Evolutionary conservation across 2,113 vertebrate species (phyloP).

Genomic region (Isichthys henryi): DNA sequence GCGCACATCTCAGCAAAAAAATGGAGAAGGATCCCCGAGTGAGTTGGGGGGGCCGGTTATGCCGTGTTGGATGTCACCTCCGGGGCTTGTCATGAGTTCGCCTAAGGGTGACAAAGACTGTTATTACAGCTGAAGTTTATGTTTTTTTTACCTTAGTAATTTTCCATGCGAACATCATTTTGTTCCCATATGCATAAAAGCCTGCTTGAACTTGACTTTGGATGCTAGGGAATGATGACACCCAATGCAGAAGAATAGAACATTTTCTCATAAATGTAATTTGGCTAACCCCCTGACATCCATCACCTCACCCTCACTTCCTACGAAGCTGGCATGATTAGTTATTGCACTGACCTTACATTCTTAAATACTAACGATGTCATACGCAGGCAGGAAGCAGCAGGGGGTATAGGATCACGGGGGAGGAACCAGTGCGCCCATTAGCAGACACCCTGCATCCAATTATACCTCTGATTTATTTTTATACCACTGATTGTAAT

Average conservation of each 20-base stretch:
- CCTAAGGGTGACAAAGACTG: constrained; percentile 38
- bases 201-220: constrained; percentile 54
- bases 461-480: constrained; percentile 39
- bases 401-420: constrained; percentile 23
- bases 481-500: constrained; percentile 38
- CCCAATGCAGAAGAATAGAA: constrained; percentile 23
- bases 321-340: not conserved
- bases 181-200: constrained; percentile 2
- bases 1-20: not conserved
- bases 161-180: constrained; percentile 19
- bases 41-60: not conserved
- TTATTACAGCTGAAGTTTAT: constrained; percentile 42
- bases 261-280: not conserved
- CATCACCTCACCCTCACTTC: not conserved
- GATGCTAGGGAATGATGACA: constrained; percentile 24
- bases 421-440: not conserved
- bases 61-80: constrained; percentile 34
- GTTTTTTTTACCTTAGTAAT: not conserved
- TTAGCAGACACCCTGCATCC: constrained; percentile 21
- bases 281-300: not conserved
- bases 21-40: not conserved
- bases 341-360: constrained; percentile 27
- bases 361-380: constrained; percentile 32
- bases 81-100: constrained; percentile 31
- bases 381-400: constrained; percentile 19